Evolutionary conservation across 1,140 invertebrate genomes (phyloP), one percentile per base, ranked within the genome.

Genomic region (Arctopsyche grandis): DNA sequence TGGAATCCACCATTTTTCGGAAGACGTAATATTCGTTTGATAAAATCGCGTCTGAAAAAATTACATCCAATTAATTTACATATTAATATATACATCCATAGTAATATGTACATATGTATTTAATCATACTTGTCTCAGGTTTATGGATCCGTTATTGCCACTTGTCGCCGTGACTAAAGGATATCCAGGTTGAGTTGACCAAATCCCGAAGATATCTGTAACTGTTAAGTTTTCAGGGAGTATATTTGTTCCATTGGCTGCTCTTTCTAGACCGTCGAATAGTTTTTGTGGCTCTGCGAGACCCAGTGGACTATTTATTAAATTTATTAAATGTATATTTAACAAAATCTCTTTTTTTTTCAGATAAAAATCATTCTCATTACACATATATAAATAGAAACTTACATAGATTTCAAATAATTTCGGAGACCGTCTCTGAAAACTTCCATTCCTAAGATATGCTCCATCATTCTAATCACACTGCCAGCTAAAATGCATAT

Each of bases 151-250:
- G n/a, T 84, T 84, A 0, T 85, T 79, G n/a, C 92, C 84, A 69
- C 90, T 85, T 5, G 78, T n/a, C 88, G 0, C 89, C 0, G 88
- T 93, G 5, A 87, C 21, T 5, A 86, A 82, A 0, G 93, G 93
- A 85, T 91, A 94, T 1, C 91, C 91, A 52, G 91, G 91, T 84
- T 94, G 92, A 52, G 91, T 86, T 0, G 91, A 91, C 93, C 93
- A 95, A 0, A 91, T 90, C 52, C 91, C 89, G 88, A 93, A 89
- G 9, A 93, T 85, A 0, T 85, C 83, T 0, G 80, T 48, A 0
- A 90, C 10, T 0, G 79, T 76, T 38, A 69, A 12, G 12, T 46
- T 46, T 14, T 1, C 1, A 1, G 71, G 71, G 5, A 79, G 21
- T 24, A 52, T 22, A 3, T 10, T 9, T 9, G 1, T 14, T 9